A percentile compares a stretch with the other conserved stretches of the same genome.
These are phyloP conservation scores for Acromyrmex charruanus DNA, from an alignment of 1,140 invertebrate genomes.

Conservation along the genomic window DNA sequence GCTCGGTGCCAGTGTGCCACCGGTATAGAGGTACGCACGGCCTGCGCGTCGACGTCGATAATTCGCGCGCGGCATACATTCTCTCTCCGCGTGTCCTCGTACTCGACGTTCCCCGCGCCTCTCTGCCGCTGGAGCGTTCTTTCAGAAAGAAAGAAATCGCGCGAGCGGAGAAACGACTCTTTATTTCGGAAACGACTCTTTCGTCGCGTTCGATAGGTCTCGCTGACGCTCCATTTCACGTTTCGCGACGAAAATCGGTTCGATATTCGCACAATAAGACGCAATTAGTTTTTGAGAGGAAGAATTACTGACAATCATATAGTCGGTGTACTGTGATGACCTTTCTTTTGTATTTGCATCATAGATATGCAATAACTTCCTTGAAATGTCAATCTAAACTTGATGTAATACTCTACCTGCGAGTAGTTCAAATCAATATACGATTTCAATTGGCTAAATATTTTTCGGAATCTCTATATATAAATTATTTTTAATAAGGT, in stretches of 20 bases:
- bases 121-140: slow-evolving; percentile 14
- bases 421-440: not conserved
- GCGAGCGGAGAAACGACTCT: not conserved
- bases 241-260: not conserved
- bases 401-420: not conserved
- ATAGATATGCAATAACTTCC: slow-evolving; percentile 1
- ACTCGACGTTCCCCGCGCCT: slow-evolving; percentile 62
- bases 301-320: not conserved
- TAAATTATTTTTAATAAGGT: not conserved
- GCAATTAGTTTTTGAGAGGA: not conserved
- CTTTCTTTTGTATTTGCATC: not conserved
- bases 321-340: not conserved
- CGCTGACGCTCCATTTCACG: not conserved
- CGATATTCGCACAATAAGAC: not conserved
- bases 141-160: not conserved
- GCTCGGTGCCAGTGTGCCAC: slow-evolving; percentile 30
- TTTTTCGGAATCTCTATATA: not conserved
- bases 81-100: slow-evolving; percentile 58
- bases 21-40: slow-evolving; percentile 69
- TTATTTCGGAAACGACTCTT: not conserved
- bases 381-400: not conserved
- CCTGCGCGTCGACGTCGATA: slow-evolving; percentile 76
- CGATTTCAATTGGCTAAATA: not conserved
- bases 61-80: slow-evolving; percentile 72
- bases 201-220: not conserved